Evolutionary conservation across 2,797 vertebrate species (phyloP).

Genomic region (Muraenolepis orangiensis): DNA sequence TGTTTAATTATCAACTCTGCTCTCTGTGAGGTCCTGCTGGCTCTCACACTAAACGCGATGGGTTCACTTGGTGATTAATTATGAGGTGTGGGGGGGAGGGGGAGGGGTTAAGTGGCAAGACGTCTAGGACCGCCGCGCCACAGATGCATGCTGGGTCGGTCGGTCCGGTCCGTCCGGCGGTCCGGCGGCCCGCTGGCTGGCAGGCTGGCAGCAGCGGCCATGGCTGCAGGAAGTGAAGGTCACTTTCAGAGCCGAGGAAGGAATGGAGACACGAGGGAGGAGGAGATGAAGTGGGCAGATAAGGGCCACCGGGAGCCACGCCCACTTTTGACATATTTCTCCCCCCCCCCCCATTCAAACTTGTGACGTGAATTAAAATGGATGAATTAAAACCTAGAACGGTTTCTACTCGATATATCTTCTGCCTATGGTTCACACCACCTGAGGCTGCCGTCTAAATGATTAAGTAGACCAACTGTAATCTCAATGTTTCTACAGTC

Average conservation of each 20-base stretch:
- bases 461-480: neutral
- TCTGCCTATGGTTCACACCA: neutral
- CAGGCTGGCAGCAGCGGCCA: conserved; percentile 71
- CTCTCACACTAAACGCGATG: conserved; percentile 55
- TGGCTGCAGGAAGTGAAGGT: conserved; percentile 78
- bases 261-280: no score
- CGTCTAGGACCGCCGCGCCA: conserved; percentile 59
- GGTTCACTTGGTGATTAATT: conserved; percentile 63
- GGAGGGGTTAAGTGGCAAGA: conserved; percentile 41
- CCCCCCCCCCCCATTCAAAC: no score
- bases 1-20: conserved; percentile 73
- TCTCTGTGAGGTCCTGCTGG: conserved; percentile 63
- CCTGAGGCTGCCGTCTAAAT: neutral
- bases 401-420: no score
- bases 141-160: conserved; percentile 68
- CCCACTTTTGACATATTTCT: no score
- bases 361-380: neutral
- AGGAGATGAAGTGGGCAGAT: conserved; percentile 30
- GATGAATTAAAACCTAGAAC: neutral
- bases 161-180: no score
- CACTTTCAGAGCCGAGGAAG: conserved; percentile 18
- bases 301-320: conserved; percentile 17
- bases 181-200: no score
- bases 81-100: conserved; percentile 50
- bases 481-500: no score